Conservation (phyloP, 1,140 invertebrate species). For the Delia radicum region DNA sequence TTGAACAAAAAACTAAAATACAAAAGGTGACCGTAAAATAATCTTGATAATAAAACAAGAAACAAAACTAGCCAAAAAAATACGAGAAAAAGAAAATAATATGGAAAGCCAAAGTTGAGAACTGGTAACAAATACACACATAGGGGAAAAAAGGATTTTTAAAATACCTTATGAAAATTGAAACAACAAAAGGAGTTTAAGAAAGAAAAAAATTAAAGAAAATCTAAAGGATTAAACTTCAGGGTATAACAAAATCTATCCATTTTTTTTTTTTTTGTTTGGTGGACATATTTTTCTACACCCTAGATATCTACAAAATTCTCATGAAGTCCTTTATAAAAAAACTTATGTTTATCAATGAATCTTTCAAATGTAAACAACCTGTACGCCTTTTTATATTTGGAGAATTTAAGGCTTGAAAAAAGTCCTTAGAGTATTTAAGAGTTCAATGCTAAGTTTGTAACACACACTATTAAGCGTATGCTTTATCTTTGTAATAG, state of each 20-base stretch:
- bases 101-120: background rate
- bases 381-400: background rate
- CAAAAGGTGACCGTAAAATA: slow-evolving; percentile 13
- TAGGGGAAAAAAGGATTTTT: too few species aligned
- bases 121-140: too few species aligned
- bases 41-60: background rate
- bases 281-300: background rate
- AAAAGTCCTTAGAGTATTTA: background rate
- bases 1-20: background rate
- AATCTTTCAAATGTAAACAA: background rate
- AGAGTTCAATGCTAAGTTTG: background rate
- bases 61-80: background rate
- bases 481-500: background rate
- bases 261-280: background rate
- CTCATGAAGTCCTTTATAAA: too few species aligned
- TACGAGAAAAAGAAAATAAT: background rate
- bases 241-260: background rate
- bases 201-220: too few species aligned
- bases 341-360: background rate
- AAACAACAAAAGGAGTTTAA: too few species aligned
- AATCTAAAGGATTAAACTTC: background rate
- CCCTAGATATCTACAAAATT: too few species aligned
- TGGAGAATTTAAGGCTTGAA: background rate
- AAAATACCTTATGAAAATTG: too few species aligned
- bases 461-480: background rate